Evolutionary conservation across 2,113 vertebrate genomes (phyloP).

Genomic region (Oryzias celebensis): DNA sequence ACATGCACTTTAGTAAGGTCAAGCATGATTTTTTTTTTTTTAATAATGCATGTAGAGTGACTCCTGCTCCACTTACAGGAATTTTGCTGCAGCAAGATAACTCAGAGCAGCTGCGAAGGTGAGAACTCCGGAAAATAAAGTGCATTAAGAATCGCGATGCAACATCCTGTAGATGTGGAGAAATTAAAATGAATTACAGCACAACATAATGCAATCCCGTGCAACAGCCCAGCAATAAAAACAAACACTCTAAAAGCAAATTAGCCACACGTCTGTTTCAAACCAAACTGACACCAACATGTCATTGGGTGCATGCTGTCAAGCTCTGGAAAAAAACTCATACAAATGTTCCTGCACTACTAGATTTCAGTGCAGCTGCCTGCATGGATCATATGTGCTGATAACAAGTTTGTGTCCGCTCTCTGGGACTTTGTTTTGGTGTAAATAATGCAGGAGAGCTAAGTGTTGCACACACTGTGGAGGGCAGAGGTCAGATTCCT

Average conservation of each 20-base stretch:
- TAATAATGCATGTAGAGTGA: neutral
- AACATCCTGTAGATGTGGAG: slow-evolving; percentile 16
- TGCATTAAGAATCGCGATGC: slow-evolving; percentile 12
- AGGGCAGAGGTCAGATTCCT: slow-evolving; percentile 2
- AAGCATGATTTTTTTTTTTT: slow-evolving; percentile 20
- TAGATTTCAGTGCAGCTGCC: slow-evolving; percentile 26
- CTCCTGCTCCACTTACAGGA: neutral
- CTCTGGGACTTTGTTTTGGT: slow-evolving; percentile 24
- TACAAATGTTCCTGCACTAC: neutral
- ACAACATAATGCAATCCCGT: slow-evolving; percentile 37
- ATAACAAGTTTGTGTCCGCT: neutral
- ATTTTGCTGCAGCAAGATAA: neutral
- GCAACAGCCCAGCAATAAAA: slow-evolving; percentile 33
- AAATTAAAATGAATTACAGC: slow-evolving; percentile 23
- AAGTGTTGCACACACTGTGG: no score
- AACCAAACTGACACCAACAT: slow-evolving; percentile 18
- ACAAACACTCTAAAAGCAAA: neutral
- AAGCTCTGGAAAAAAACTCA: slow-evolving; percentile 16
- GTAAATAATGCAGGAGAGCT: neutral
- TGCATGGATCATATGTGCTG: slow-evolving; percentile 12
- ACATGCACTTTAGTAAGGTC: slow-evolving; percentile 26
- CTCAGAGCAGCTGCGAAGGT: neutral
- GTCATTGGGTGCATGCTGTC: slow-evolving; percentile 15
- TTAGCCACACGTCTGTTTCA: slow-evolving; percentile 14
- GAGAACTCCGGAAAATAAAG: neutral